A percentile compares a stretch with the other conserved stretches of the same genome.
Conservation (phyloP, 2,888 invertebrate genomes). For the Dilophus febrilis region DNA sequence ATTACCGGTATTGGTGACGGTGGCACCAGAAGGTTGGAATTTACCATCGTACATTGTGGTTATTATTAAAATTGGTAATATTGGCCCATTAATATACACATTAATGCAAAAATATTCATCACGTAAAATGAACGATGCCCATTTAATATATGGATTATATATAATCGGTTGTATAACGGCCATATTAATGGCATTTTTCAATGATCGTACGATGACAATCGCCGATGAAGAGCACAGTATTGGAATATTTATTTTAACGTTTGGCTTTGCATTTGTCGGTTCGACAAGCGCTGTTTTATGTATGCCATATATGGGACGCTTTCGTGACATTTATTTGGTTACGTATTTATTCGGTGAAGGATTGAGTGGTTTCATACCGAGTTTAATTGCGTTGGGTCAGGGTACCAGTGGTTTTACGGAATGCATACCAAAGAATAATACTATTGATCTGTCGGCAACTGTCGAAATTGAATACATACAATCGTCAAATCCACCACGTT, state of each 20-base stretch:
- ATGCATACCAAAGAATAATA: constrained; percentile 24
- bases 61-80: constrained; percentile 66
- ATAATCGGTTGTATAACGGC: constrained; percentile 37
- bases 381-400: constrained; percentile 58
- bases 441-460: constrained; percentile 23
- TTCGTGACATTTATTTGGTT: constrained; percentile 53
- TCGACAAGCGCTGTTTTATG: constrained; percentile 59
- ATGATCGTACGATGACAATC: constrained; percentile 37
- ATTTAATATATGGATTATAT: constrained; percentile 38
- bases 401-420: constrained; percentile 52
- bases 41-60: constrained; percentile 70
- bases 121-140: constrained; percentile 32
- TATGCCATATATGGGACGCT: constrained; percentile 67
- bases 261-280: constrained; percentile 46
- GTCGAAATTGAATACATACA: constrained; percentile 32
- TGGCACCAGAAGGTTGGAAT: constrained; percentile 73
- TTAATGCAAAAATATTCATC: constrained; percentile 31
- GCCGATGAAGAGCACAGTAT: constrained; percentile 36
- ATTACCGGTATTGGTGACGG: constrained; percentile 64
- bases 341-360: constrained; percentile 74
- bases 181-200: constrained; percentile 39
- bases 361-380: constrained; percentile 64
- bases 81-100: constrained; percentile 59
- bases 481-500: constrained; percentile 34
- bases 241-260: constrained; percentile 43